Evolutionary conservation across 2,888 invertebrate species (phyloP), one percentile per base, ranked within the genome.

Genomic region (Polymixis flavicincta): DNA sequence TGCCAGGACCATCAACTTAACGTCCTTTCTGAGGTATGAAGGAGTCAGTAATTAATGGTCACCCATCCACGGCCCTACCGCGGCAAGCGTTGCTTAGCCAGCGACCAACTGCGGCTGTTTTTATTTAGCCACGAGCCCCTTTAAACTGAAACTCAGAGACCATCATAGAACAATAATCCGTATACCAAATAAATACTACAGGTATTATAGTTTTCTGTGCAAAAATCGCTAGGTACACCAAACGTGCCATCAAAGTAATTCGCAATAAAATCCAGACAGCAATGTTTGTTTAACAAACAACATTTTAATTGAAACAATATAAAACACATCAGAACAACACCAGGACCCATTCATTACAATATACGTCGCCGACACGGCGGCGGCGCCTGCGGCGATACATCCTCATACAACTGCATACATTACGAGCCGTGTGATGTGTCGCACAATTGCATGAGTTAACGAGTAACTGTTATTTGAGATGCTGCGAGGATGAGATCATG

Each of bases 381-480:
- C 52, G 85, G 72, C 85, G 82, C 76, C 84, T 32, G 74, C 55
- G 70, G 22, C n/a, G 42, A 60, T 59, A n/a, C 60, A n/a, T 80
- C 61, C 66, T 76, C 52, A 67, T 72, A 52, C 85, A 79, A 81
- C 54, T 68, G 57, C 84, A 70, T 72, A 22, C 48, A 61, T 83
- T 61, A 83, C n/a, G n/a, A 25, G 25, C 48, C 8, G 52, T 64
- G 59, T 28, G 17, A 45, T 22, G 0, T 28, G 54, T 68, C 66
- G 11, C 42, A 50, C 66, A 78, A 82, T 54, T 64, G 67, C 50
- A 45, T 64, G 28, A 71, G 42, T 82, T 64, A 65, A 22, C n/a
- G 52, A 63, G 42, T 50, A 42, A 37, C 45, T 60, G 50, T 32
- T 57, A 70, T 50, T 17, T 76, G 52, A 63, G 32, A 25, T 28